Evolutionary conservation across 2,113 vertebrate species (phyloP), one percentile per base, ranked within the genome.

Genomic region (Cathartes aura): DNA sequence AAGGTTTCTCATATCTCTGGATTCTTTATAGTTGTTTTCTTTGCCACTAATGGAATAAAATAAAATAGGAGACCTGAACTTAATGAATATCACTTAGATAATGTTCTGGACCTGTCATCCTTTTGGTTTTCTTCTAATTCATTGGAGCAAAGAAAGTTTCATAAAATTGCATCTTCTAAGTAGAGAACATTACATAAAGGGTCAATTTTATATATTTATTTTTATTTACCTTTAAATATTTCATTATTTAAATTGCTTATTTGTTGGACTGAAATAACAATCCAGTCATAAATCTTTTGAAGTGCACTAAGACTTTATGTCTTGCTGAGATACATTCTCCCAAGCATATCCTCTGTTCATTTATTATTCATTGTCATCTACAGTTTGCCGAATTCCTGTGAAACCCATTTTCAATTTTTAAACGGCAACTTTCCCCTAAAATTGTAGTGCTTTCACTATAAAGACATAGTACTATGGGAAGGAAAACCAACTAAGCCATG

Each of bases 291-390:
- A 90, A 50, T 92, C 87, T 95, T 97, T 78, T 94, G 89, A 97
- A 97, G 74, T 88, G 68, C 67, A 74, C 43, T 81, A 91, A 79
- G 63, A 91, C n/a, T 97, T 82, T 92, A 68, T 67, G 60, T 90
- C 93, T 96, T 93, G 91, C 90, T 96, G 91, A 97, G 93, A 95
- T 56, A 90, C 45, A 50, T 71, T 91, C 92, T 93, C 70, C 53
- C 34, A 64, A 95, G 55, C 68, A 48, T 13, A 88, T 79, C 52
- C 60, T 93, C 66, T 67, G 15, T 50, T 89, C 94, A 97, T 98
- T 95, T 91, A 98, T 98, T 98, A 98, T 97, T 98, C 78, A 97
- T 88, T 55, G 55, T 82, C 58, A 93, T 93, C 90, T 95, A 45
- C 90, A 93, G 85, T 94, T 96, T 96, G 82, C 78, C 15, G 15